Percentiles rank a stretch among this genome's conserved stretches.
phyloP scores from a whole-genome alignment of 2,797 vertebrate genomes.

The Brotula barbata region DNA sequence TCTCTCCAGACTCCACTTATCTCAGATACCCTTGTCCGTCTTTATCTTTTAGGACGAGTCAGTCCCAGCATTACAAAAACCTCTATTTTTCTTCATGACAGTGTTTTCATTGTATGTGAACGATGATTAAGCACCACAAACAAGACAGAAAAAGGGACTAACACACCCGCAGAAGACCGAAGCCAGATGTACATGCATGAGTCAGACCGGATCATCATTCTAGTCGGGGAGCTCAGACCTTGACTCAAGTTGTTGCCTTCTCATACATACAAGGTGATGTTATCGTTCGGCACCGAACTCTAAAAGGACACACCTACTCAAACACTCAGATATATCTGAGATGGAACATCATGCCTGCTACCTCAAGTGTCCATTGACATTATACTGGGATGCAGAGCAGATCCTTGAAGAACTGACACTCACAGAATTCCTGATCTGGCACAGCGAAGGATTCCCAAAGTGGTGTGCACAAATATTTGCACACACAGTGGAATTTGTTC shows the following conservation, averaged over 20 bases:
- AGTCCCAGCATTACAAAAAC: too few species aligned
- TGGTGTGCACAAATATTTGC: conserved; percentile 69
- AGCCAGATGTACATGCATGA: too few species aligned
- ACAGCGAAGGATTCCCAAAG: conserved; percentile 54
- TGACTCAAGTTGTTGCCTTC: conserved; percentile 58
- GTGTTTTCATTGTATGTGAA: too few species aligned
- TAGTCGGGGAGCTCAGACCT: conserved; percentile 44
- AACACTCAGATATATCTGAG: conserved; percentile 38
- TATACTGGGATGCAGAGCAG: conserved; percentile 25
- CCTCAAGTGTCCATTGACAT: conserved; percentile 53
- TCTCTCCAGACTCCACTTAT: too few species aligned
- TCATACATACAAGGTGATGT: conserved; percentile 35
- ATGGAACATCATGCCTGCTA: conserved; percentile 43
- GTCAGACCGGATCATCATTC: conserved; percentile 19
- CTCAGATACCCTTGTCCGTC: too few species aligned
- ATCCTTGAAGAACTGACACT: conserved; percentile 29
- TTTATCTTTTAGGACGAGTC: too few species aligned
- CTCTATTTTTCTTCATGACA: too few species aligned
- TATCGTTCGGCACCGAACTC: conserved; percentile 37
- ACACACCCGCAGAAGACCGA: too few species aligned
- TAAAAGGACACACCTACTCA: conserved; percentile 38
- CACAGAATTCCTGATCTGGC: conserved; percentile 53
- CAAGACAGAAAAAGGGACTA: too few species aligned
- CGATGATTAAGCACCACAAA: too few species aligned
- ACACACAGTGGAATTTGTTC: conserved; percentile 63